phyloP scores from a whole-genome alignment of 1,140 invertebrate species.

The Penaeus vannamei region DNA sequence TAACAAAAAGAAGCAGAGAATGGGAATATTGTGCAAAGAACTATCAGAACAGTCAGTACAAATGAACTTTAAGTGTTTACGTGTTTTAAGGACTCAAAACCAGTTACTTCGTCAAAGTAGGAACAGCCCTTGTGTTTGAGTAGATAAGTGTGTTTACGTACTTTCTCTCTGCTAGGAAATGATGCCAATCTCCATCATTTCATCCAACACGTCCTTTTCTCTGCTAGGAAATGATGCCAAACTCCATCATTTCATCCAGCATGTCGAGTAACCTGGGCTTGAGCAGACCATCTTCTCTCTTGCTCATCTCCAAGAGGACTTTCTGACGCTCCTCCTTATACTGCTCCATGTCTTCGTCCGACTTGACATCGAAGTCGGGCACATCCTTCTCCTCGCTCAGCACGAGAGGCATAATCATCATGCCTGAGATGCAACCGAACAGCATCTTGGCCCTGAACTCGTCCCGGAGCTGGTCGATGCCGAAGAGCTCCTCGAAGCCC shows the following conservation, averaged over 20 bases:
- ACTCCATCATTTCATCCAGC: slow-evolving; percentile 5
- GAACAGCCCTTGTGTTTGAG: too few species aligned
- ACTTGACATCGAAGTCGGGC: neutral
- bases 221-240: neutral
- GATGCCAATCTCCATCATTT: neutral
- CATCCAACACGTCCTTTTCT: slow-evolving; percentile 10
- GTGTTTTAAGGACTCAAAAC: too few species aligned
- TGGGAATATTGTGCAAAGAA: too few species aligned
- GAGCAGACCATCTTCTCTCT: neutral
- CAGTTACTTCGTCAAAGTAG: too few species aligned
- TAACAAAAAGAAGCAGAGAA: too few species aligned
- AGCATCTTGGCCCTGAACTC: slow-evolving; percentile 1
- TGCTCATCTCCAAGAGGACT: neutral
- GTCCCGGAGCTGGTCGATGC: neutral
- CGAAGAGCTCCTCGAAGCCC: slow-evolving; percentile 6
- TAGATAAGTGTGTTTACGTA: too few species aligned
- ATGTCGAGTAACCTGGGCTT: slow-evolving; percentile 5
- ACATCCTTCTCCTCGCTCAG: neutral
- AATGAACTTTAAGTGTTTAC: too few species aligned
- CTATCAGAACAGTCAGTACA: too few species aligned
- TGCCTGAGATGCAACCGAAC: neutral
- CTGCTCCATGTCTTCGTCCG: neutral
- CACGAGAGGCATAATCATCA: neutral
- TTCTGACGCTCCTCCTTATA: neutral
- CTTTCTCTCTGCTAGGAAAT: neutral